Base-by-base conservation (phyloP, 2,113 vertebrate genomes). In the Sprattus sprattus region DNA sequence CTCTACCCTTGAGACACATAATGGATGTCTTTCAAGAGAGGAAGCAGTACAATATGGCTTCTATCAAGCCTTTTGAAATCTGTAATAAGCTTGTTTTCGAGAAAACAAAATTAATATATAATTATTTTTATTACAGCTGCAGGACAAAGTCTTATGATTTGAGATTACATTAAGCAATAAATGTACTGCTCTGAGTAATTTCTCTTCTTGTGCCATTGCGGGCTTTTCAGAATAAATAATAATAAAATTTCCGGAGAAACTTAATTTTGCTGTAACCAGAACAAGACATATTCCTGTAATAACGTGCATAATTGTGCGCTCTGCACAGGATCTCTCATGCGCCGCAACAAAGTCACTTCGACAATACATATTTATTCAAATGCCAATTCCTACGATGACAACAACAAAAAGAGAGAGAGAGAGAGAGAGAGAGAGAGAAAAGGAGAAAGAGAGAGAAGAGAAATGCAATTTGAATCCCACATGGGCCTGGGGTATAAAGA, bases 261-360 rank as follows among this genome's bases (percentile, higher is more conserved):
- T 93, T 95, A 94, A 95, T 95, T 96, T 95, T 91, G 92, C 92
- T 88, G 91, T 92, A 94, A 94, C 91, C 93, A 93, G 94, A 95
- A 94, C 93, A 95, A 95, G 94, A 94, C 92, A 89, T 94, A 93
- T 94, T 95, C 94, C 93, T 95, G 94, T 95, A 95, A 95, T 94
- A 91, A 93, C 85, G 88, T 91, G 91, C 91, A 93, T 94, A 94
- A 95, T 94, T 94, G 92, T 88, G 86, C 92, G 92, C 91, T 94
- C 93, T 95, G 94, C 90, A 86, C 91, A 93, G 90, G 91, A 95
- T 94, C 94, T 93, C 86, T 92, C 88, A 83, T 88, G 93, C 89
- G 91, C 54, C 88, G 94, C 93, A 93, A 94, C 95, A 95, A 95
- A 95, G 94, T 94, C 93, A 93, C 91, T 91, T 92, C 94, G 94